These are phyloP conservation scores for Chiroxiphia lanceolata DNA, from an alignment of 2,797 vertebrate genomes.

Conservation along the genomic window DNA sequence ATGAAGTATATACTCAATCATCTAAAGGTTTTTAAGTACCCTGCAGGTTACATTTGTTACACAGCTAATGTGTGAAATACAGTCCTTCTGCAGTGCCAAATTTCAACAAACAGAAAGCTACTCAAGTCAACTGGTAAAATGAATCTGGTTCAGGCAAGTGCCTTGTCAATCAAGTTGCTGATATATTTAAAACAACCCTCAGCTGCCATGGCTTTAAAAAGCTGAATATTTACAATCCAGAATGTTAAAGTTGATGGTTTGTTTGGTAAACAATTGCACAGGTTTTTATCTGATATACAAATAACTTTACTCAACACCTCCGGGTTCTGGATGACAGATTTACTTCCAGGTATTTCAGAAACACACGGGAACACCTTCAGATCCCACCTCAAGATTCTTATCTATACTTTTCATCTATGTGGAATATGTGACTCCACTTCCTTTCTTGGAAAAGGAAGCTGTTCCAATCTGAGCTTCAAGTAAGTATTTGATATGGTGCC, in stretches of 20 bases:
- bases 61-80: background rate
- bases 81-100: background rate
- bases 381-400: constrained; percentile 16
- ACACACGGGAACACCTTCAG: background rate
- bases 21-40: background rate
- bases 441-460: constrained; percentile 51
- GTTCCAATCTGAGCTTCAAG: background rate
- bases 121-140: background rate
- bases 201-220: background rate
- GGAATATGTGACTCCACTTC: constrained; percentile 20
- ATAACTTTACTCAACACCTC: constrained; percentile 13
- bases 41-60: background rate
- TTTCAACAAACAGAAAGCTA: background rate
- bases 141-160: background rate
- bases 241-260: background rate
- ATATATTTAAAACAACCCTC: constrained; percentile 7
- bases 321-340: background rate
- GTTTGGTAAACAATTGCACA: background rate
- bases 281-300: constrained; percentile 1
- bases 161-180: background rate
- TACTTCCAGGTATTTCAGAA: constrained; percentile 37
- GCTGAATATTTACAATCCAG: constrained; percentile 4
- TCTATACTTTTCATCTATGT: background rate
- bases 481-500: constrained; percentile 4
- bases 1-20: background rate